Conservation (phyloP, 2,888 invertebrate species). For the Macroteleia sp. region DNA sequence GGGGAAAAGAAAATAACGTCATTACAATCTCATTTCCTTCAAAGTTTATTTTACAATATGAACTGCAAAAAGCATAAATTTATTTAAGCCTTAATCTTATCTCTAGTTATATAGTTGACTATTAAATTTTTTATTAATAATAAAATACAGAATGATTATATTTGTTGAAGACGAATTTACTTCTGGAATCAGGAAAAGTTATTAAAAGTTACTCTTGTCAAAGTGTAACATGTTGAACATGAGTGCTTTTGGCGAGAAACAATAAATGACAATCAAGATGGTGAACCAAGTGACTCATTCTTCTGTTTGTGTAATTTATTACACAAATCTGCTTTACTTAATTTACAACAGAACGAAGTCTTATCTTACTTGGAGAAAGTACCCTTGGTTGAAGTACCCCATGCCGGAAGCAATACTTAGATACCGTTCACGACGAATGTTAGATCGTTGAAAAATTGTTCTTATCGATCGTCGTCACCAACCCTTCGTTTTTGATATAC, state of each 20-base stretch:
- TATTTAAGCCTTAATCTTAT: too few species aligned
- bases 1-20: too few species aligned
- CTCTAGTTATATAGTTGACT: too few species aligned
- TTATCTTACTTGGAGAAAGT: constrained; percentile 31
- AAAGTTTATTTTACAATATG: too few species aligned
- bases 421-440: constrained; percentile 7
- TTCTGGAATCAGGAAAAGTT: constrained; percentile 12
- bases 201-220: constrained; percentile 31
- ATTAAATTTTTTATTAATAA: too few species aligned
- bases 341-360: constrained; percentile 28
- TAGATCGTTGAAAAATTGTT: constrained; percentile 10
- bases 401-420: constrained; percentile 27
- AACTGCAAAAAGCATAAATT: too few species aligned
- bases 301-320: constrained; percentile 40
- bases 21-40: too few species aligned
- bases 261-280: constrained; percentile 45
- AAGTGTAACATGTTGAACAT: constrained; percentile 28
- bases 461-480: not conserved
- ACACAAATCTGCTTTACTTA: constrained; percentile 51
- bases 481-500: not conserved
- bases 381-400: constrained; percentile 18
- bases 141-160: too few species aligned
- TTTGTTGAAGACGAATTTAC: too few species aligned
- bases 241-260: constrained; percentile 20
- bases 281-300: constrained; percentile 30